Percentiles rank a stretch among this genome's conserved stretches.
These are phyloP conservation scores for Clarias macrocephalus DNA, from an alignment of 2,113 vertebrate genomes.

Conservation along the genomic window DNA sequence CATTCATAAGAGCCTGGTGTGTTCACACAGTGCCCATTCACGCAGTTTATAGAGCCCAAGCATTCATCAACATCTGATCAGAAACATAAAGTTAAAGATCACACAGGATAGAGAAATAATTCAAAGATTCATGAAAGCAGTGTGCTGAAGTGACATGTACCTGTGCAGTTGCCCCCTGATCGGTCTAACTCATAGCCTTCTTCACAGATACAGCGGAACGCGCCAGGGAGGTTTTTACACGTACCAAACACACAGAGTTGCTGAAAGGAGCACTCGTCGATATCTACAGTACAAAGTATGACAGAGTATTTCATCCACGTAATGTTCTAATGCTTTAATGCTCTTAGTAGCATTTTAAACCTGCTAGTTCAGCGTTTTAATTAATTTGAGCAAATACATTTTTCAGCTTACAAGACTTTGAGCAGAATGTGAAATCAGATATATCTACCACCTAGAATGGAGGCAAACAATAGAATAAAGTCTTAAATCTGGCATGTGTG, in stretches of 20 bases:
- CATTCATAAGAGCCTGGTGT: constrained; percentile 82
- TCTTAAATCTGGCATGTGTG: background rate
- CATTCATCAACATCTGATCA: constrained; percentile 83
- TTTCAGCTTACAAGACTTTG: background rate
- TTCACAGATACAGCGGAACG: constrained; percentile 82
- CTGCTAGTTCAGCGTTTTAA: background rate
- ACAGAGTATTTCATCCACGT: background rate
- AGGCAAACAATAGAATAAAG: background rate
- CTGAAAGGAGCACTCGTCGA: constrained; percentile 81
- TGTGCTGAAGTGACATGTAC: constrained; percentile 57
- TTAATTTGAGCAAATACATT: background rate
- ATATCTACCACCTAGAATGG: background rate
- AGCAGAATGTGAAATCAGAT: background rate
- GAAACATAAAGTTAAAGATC: background rate
- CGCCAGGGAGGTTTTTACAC: constrained; percentile 82
- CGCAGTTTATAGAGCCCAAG: constrained; percentile 82
- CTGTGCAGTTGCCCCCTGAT: constrained; percentile 82
- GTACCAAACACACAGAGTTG: constrained; percentile 84
- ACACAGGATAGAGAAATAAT: background rate
- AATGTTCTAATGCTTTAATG: no score
- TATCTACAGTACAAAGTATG: constrained; percentile 73
- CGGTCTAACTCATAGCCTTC: constrained; percentile 82
- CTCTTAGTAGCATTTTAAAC: background rate
- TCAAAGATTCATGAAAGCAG: background rate
- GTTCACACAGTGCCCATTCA: constrained; percentile 83